Evolutionary conservation across 2,888 invertebrate genomes (phyloP).

Genomic region (Andrena camellia): DNA sequence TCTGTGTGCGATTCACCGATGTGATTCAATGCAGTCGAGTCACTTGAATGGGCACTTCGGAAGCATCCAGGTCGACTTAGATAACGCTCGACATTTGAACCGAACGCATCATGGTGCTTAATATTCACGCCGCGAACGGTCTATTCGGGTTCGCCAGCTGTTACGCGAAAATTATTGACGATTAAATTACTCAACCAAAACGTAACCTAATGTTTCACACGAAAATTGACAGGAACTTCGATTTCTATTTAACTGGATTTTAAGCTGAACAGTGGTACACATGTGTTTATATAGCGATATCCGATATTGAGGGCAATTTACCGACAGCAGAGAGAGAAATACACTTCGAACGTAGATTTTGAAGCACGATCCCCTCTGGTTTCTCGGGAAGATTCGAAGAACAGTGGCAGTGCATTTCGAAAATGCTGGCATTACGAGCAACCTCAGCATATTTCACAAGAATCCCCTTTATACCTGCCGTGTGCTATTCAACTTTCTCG

Average conservation of each 20-base stretch:
- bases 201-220: conserved; percentile 6
- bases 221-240: neutral
- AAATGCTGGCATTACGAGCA: conserved; percentile 38
- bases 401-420: conserved; percentile 18
- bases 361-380: conserved; percentile 9
- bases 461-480: conserved; percentile 33
- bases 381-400: conserved; percentile 4
- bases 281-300: neutral
- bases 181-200: neutral
- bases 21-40: conserved; percentile 49
- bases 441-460: conserved; percentile 30
- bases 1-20: conserved; percentile 43
- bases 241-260: conserved; percentile 23
- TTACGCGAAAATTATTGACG: conserved; percentile 27
- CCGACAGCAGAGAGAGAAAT: neutral
- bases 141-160: neutral
- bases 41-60: conserved; percentile 45
- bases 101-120: conserved; percentile 44
- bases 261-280: neutral
- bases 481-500: conserved; percentile 25
- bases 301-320: neutral
- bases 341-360: neutral
- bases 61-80: conserved; percentile 44
- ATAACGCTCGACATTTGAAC: conserved; percentile 34
- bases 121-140: conserved; percentile 39